Evolutionary conservation across 53 echinoderm and acorn worm genomes (phyloP).

Genomic region (Antedon mediterranea): DNA sequence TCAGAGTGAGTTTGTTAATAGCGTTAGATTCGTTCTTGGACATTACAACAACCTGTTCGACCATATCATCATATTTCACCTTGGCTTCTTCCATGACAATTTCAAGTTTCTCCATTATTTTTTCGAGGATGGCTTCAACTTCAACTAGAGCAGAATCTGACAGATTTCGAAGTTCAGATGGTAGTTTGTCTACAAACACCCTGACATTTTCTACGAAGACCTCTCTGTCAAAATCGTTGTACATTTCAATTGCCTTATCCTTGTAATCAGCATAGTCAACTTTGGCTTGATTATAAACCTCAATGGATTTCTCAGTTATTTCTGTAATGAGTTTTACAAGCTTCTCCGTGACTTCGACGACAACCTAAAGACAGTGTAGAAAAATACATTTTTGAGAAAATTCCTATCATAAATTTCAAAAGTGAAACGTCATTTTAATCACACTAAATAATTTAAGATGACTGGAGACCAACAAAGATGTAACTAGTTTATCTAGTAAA

Average conservation of each 20-base stretch:
- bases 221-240: not conserved
- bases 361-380: not conserved
- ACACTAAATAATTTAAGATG: too few species aligned
- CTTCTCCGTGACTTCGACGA: not conserved
- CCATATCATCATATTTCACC: not conserved
- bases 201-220: not conserved
- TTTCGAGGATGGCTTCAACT: not conserved
- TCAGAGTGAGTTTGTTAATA: not conserved
- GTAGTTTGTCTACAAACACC: not conserved
- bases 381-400: too few species aligned
- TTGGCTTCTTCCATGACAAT: not conserved
- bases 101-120: not conserved
- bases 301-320: not conserved
- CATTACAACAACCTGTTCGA: not conserved
- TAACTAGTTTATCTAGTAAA: too few species aligned
- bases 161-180: not conserved
- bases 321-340: not conserved
- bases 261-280: slow-evolving; percentile 1
- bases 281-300: slow-evolving; percentile 3
- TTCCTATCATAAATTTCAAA: too few species aligned
- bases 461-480: too few species aligned
- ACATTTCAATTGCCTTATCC: not conserved
- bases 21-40: not conserved
- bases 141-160: not conserved
- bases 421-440: too few species aligned